Conservation (phyloP, 1,140 invertebrate species). For the Octopus sinensis region DNA sequence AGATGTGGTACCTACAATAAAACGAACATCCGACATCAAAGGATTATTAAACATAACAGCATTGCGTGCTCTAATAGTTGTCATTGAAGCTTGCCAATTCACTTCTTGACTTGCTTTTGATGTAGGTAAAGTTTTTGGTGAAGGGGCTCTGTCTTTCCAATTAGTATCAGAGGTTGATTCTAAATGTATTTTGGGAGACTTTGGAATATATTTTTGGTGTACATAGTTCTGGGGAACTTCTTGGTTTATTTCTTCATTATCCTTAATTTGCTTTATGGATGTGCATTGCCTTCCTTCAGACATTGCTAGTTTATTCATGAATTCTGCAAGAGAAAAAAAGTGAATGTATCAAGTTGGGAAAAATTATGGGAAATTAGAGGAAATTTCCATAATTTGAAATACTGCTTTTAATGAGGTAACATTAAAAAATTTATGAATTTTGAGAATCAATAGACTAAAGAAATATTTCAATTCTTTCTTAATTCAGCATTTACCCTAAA, state of each 20-base stretch:
- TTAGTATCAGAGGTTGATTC: constrained; percentile 27
- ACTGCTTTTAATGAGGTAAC: no score
- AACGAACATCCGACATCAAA: constrained; percentile 75
- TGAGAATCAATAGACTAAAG: no score
- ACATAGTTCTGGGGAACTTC: constrained; percentile 52
- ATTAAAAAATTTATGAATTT: no score
- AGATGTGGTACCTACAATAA: constrained; percentile 67
- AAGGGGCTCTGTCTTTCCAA: constrained; percentile 26
- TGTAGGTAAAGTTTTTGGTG: constrained; percentile 31
- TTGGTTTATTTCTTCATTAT: constrained; percentile 53
- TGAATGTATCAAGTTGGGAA: no score
- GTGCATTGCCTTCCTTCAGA: background rate
- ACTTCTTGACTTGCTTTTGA: constrained; percentile 70
- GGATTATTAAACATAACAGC: constrained; percentile 79
- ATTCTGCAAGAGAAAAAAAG: constrained; percentile 3
- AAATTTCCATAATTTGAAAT: no score
- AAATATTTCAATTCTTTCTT: no score
- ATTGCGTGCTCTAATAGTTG: constrained; percentile 72
- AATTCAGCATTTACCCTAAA: no score
- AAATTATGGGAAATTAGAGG: no score
- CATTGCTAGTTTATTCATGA: background rate
- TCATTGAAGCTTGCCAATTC: constrained; percentile 61
- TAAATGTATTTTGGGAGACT: constrained; percentile 24
- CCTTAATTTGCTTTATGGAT: constrained; percentile 22
- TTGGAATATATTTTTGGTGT: constrained; percentile 18